A percentile compares a stretch with the other conserved stretches of the same genome.
phyloP scores from a whole-genome alignment of 1,140 invertebrate genomes.

The Araneus ventricosus region DNA sequence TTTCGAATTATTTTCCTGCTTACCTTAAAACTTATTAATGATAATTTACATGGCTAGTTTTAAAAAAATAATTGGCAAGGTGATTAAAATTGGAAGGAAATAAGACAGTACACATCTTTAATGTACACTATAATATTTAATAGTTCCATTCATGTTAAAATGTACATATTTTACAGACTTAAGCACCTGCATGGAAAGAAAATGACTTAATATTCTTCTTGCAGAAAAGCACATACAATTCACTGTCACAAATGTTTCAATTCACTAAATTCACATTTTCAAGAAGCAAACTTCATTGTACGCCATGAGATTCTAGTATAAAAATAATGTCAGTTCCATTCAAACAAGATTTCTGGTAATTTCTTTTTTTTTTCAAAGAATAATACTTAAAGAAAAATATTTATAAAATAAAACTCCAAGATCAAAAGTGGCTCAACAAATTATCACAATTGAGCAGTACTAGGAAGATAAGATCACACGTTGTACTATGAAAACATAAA shows the following conservation, averaged over 20 bases:
- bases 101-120: neutral
- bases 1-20: too few relatives aligned
- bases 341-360: slow-evolving; percentile 25
- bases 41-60: too few relatives aligned
- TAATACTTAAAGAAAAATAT: slow-evolving; percentile 51
- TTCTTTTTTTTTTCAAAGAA: neutral
- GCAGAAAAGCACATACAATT: neutral
- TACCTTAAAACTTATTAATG: too few relatives aligned
- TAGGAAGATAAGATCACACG: slow-evolving; percentile 48
- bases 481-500: slow-evolving; percentile 23
- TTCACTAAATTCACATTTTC: neutral
- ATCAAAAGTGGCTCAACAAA: slow-evolving; percentile 53
- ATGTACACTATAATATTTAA: slow-evolving; percentile 53
- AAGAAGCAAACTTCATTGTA: neutral
- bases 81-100: too few relatives aligned
- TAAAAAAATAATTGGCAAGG: too few relatives aligned
- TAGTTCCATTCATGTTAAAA: slow-evolving; percentile 59
- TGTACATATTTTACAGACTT: slow-evolving; percentile 65
- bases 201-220: slow-evolving; percentile 52
- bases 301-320: slow-evolving; percentile 65
- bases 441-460: slow-evolving; percentile 65
- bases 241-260: slow-evolving; percentile 24
- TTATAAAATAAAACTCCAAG: slow-evolving; percentile 35
- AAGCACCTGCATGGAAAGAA: slow-evolving; percentile 61
- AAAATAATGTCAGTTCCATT: slow-evolving; percentile 59